Evolutionary conservation across 2,797 vertebrate genomes (phyloP).

Genomic region (Pangasius mekongensis): DNA sequence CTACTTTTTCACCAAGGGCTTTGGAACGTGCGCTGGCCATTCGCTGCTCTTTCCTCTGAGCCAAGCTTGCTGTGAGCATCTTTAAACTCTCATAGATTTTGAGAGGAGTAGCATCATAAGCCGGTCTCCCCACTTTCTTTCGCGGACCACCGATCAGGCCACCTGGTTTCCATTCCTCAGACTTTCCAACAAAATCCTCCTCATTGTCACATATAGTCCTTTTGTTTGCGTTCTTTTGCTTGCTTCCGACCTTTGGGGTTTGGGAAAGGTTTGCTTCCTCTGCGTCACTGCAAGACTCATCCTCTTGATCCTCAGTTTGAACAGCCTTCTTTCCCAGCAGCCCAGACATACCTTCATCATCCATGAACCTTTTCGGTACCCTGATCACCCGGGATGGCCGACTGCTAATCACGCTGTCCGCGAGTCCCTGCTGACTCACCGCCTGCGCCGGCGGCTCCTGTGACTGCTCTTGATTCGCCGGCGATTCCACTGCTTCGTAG

Average conservation of each 20-base stretch:
- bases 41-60: slow-evolving; percentile 65
- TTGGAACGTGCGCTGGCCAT: slow-evolving; percentile 16
- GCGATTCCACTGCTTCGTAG: slow-evolving; percentile 57
- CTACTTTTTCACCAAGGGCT: neutral
- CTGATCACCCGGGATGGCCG: slow-evolving; percentile 88
- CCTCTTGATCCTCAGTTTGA: slow-evolving; percentile 20
- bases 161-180: neutral
- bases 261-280: slow-evolving; percentile 15
- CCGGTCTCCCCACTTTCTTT: slow-evolving; percentile 67
- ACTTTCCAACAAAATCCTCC: neutral
- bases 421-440: slow-evolving; percentile 55
- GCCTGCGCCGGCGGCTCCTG: slow-evolving; percentile 42
- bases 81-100: slow-evolving; percentile 87
- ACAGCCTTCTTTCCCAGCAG: slow-evolving; percentile 60
- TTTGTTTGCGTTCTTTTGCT: neutral
- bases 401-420: slow-evolving; percentile 70
- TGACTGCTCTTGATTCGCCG: slow-evolving; percentile 9
- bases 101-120: slow-evolving; percentile 75
- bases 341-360: slow-evolving; percentile 77
- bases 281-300: neutral
- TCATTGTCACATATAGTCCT: neutral
- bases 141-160: slow-evolving; percentile 35
- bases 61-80: slow-evolving; percentile 74
- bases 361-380: slow-evolving; percentile 86
- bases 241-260: neutral